phyloP scores from a whole-genome alignment of 2,888 invertebrate genomes.

The Synanthedon myopaeformis region DNA sequence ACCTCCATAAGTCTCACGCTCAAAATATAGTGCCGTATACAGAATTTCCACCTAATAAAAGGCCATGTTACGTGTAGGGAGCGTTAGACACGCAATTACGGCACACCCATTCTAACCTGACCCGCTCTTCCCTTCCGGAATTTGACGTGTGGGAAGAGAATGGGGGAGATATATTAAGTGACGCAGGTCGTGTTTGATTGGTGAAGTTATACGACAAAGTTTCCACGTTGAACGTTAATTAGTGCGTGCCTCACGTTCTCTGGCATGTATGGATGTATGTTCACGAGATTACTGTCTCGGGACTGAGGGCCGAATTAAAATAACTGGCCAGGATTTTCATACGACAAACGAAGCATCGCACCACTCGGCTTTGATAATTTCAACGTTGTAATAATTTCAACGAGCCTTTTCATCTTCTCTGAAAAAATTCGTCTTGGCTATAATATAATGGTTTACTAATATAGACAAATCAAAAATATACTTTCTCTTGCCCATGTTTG shows the following conservation, averaged over 20 bases:
- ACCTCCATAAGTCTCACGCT: slow-evolving; percentile 38
- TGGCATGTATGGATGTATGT: slow-evolving; percentile 45
- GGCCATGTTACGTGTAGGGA: slow-evolving; percentile 62
- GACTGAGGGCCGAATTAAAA: background rate
- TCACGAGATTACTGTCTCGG: slow-evolving; percentile 32
- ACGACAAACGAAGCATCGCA: background rate
- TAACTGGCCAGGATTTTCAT: background rate
- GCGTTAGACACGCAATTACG: slow-evolving; percentile 65
- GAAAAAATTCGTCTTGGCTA: too few species aligned
- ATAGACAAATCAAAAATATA: too few species aligned
- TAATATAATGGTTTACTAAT: too few species aligned
- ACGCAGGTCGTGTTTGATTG: slow-evolving; percentile 41
- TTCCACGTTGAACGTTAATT: slow-evolving; percentile 68
- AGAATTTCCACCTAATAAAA: slow-evolving; percentile 70
- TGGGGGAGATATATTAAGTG: slow-evolving; percentile 36
- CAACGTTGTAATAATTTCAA: too few species aligned
- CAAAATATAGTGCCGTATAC: slow-evolving; percentile 50
- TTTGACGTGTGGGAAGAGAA: slow-evolving; percentile 24
- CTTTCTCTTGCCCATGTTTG: too few species aligned
- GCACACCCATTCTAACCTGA: slow-evolving; percentile 41
- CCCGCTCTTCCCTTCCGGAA: slow-evolving; percentile 30
- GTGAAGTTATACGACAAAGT: slow-evolving; percentile 45
- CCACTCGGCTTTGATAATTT: too few species aligned
- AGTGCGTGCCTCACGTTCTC: slow-evolving; percentile 62
- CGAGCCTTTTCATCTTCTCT: too few species aligned